Evolutionary conservation across 1,140 invertebrate species (phyloP), one percentile per base, ranked within the genome.

Genomic region (Drosophila pseudoananassae): DNA sequence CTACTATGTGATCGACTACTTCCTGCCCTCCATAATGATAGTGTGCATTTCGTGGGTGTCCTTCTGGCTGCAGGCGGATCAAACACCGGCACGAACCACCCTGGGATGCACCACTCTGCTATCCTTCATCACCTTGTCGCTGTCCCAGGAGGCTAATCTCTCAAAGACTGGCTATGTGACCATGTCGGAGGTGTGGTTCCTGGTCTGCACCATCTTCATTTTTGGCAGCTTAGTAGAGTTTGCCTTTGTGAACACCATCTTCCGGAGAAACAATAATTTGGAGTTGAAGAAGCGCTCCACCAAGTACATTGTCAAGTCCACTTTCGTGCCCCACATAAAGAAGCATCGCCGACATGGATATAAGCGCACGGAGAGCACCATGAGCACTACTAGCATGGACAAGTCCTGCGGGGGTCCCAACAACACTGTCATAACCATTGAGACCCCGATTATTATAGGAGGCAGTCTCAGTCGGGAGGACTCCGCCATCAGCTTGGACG

Each of bases 1-100:
- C 36, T 97, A 97, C 91, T 97, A 98, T 74, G 93, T 98, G 43
- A 96, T 98, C 93, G 97, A 97, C 75, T 98, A 97, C 85, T 98
- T 97, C 79, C 94, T 98, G 73, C 97, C 97, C 3, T 97, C 96
- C 5, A 96, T 97, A 91, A 94, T 98, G 88, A 95, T 98, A 49
- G 97, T 98, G 2, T 95, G 95, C 14, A 96, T 97, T 54, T 97
- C 97, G 0, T 98, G 97, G 97, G 96, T 98, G 4, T 96, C 97
- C 1, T 98, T 98, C 84, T 98, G 97, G 97, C 92, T 98, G 50
- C 97, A 97, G 90, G 95, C 96, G 17, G 97, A 97, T 84, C 96
- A 97, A 6, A 95, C 96, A 5, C 96, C 97, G 2, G 95, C 97
- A 10, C 93, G 96, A 75, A 95, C 96, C 58, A 95, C 95, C 46